Conservation (phyloP, 2,888 invertebrate genomes). For the Rhopalosiphum nymphaeae region DNA sequence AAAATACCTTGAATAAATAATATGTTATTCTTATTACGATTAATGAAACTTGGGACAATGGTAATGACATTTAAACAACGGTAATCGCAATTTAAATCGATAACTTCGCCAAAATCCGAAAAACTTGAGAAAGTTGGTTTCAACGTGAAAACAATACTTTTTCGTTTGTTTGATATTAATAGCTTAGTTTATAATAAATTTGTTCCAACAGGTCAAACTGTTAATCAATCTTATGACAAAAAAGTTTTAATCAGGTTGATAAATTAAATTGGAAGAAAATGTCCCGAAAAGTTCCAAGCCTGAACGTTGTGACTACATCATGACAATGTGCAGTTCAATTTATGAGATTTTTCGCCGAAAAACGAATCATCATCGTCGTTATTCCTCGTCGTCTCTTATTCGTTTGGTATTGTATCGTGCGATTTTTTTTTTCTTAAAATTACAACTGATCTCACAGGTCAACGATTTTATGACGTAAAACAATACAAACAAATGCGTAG, state of each 20-base stretch:
- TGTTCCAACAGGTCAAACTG: constrained; percentile 13
- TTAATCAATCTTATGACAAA: not conserved
- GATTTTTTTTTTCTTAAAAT: not conserved
- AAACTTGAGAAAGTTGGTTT: not conserved
- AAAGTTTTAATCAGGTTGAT: not conserved
- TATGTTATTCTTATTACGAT: not conserved
- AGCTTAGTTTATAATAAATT: constrained; percentile 1
- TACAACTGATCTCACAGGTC: not conserved
- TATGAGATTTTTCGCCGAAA: not conserved
- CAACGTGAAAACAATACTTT: not conserved
- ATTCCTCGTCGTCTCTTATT: not conserved
- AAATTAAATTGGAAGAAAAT: constrained; percentile 8
- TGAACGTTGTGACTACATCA: not conserved
- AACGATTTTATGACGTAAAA: not conserved
- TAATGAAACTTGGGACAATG: not conserved
- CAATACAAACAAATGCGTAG: not conserved
- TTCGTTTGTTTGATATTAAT: constrained; percentile 9
- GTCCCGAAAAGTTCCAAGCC: not conserved
- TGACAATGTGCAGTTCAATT: not conserved
- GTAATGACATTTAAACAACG: not conserved
- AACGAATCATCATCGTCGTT: not conserved
- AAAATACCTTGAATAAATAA: not conserved
- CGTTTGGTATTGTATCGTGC: not conserved
- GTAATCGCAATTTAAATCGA: not conserved
- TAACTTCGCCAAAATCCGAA: not conserved